Evolutionary conservation across 1,140 invertebrate genomes (phyloP), one percentile per base, ranked within the genome.

Genomic region (Hycleus cichorii): DNA sequence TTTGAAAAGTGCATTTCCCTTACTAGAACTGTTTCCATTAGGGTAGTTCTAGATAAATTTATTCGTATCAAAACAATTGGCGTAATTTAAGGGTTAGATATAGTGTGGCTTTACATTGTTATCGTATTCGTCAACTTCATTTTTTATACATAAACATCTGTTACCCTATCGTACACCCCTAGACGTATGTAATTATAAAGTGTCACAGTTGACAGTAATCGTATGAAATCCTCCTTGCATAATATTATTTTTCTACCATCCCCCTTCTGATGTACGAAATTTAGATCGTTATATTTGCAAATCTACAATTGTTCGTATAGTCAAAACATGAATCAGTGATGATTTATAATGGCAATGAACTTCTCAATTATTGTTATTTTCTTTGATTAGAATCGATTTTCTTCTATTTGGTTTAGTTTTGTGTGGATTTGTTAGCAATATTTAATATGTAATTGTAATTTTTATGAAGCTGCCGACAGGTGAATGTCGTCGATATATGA

Each of bases 391-490:
- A 18, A 1, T 18, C 18, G 18, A 18, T 18, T 18, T 18, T 18
- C 18, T 18, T 18, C 18, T 18, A 18, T 18, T 18, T 18, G 18
- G 18, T 18, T 18, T 18, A 18, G 18, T 18, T 18, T 18, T 18
- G 1, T 18, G 18, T 18, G 18, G 18, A 18, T 18, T 18, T 18
- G 24, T 25, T 11, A 4, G 42, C n/a, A 53, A 57, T 56, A 62
- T 59, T 59, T 59, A 64, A 62, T 57, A 57, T 62, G 47, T 55
- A 57, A 39, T 47, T 59, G 59, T 57, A 56, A 58, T 46, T 64
- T 62, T 64, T 64, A 64, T 64, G 60, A 64, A 64, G 63, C 63
- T 59, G 63, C 58, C 63, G 63, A 64, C 63, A 62, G 57, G 63
- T 62, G 62, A 64, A 64, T 64, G 60, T 64, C 60, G 59, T 59